phyloP scores from a whole-genome alignment of 2,113 vertebrate species.

The Atherinomorus stipes region DNA sequence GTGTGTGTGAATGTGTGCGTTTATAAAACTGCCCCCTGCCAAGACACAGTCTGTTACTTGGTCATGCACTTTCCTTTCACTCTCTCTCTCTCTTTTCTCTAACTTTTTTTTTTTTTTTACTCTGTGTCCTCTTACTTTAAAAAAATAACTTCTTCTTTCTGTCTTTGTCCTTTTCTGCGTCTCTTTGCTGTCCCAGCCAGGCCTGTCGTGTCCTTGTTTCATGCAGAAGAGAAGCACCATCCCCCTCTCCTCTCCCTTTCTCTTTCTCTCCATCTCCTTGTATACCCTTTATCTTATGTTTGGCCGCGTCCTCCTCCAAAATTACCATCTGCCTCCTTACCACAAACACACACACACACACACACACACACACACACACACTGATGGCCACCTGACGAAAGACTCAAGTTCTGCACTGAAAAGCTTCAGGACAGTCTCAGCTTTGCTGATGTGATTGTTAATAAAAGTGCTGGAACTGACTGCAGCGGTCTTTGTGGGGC shows the following conservation, averaged over 20 bases:
- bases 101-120: neutral
- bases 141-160: neutral
- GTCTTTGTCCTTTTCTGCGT: neutral
- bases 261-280: neutral
- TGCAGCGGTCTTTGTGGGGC: neutral
- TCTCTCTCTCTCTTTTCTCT: neutral
- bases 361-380: constrained; percentile 4
- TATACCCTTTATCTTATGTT: constrained; percentile 34
- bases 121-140: neutral
- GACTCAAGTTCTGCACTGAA: neutral
- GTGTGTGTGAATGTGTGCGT: constrained; percentile 9
- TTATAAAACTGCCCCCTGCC: constrained; percentile 9
- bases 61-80: constrained; percentile 5
- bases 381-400: constrained; percentile 41
- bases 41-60: constrained; percentile 36
- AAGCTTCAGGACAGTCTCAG: neutral
- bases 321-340: constrained; percentile 52
- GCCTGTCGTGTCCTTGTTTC: neutral
- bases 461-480: neutral
- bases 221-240: constrained; percentile 22
- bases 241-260: neutral
- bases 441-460: constrained; percentile 1
- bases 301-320: constrained; percentile 36
- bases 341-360: constrained; percentile 7
- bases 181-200: neutral